phyloP scores from a whole-genome alignment of 2,888 invertebrate species.

The Melipona beecheii region DNA sequence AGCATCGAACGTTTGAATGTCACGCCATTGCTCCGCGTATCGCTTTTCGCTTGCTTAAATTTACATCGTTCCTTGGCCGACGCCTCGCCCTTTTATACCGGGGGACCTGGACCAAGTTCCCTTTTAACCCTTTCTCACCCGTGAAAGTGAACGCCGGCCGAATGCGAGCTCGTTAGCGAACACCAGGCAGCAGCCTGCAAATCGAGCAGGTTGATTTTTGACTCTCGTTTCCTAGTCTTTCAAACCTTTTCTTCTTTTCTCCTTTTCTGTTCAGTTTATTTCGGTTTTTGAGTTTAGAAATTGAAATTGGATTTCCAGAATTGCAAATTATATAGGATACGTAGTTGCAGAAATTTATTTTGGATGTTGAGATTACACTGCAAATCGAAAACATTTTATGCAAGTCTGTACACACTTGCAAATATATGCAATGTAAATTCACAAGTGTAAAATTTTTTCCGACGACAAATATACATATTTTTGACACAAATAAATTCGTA shows the following conservation, averaged over 20 bases:
- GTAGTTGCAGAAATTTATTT: too few relatives aligned
- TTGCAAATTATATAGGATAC: too few relatives aligned
- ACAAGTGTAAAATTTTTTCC: too few relatives aligned
- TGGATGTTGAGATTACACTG: too few relatives aligned
- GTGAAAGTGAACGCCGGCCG: conserved; percentile 22
- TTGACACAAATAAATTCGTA: too few relatives aligned
- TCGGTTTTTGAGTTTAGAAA: too few relatives aligned
- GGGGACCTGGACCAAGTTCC: not conserved
- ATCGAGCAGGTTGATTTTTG: not conserved
- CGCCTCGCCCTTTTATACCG: conserved; percentile 26
- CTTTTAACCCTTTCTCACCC: conserved; percentile 3
- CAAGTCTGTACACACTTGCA: too few relatives aligned
- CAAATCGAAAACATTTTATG: too few relatives aligned
- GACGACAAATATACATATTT: too few relatives aligned
- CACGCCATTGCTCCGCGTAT: conserved; percentile 59
- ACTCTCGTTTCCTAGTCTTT: not conserved
- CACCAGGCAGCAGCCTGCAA: conserved; percentile 7
- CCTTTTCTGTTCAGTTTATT: too few relatives aligned
- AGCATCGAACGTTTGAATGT: conserved; percentile 72
- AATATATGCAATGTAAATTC: too few relatives aligned
- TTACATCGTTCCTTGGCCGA: conserved; percentile 50
- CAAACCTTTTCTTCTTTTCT: not conserved
- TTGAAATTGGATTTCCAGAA: too few relatives aligned
- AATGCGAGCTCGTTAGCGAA: conserved; percentile 10
- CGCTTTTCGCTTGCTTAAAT: conserved; percentile 62